Evolutionary conservation across 2,888 invertebrate genomes (phyloP).

Genomic region (Drosophila imparisetae): DNA sequence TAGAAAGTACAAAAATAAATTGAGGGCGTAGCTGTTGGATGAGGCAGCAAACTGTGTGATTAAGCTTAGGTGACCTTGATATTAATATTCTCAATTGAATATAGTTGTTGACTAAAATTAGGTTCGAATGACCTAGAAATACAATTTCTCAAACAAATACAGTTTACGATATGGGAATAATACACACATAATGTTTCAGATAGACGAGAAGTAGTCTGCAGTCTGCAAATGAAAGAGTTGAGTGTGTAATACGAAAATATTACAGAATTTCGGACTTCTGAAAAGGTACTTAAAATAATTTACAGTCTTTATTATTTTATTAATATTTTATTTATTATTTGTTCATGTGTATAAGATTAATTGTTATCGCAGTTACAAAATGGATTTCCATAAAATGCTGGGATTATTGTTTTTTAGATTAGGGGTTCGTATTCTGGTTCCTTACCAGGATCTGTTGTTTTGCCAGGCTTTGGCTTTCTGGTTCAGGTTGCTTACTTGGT

Average conservation of each 20-base stretch:
- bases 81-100: neutral
- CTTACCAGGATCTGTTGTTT: no score
- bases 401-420: no score
- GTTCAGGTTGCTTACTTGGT: no score
- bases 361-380: neutral
- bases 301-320: neutral
- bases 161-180: neutral
- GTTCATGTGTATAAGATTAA: neutral
- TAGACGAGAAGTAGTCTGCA: neutral
- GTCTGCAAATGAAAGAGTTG: neutral
- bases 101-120: neutral
- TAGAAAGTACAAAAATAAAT: neutral
- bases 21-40: neutral
- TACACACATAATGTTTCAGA: neutral
- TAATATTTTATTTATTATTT: neutral
- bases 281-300: neutral
- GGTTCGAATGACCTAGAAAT: neutral
- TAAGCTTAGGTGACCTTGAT: neutral
- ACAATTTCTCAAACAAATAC: neutral
- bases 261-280: neutral
- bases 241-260: neutral
- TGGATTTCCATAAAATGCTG: neutral
- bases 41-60: neutral
- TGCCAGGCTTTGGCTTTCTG: no score
- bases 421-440: no score